Evolutionary conservation across 2,888 invertebrate species (phyloP).

Genomic region (Rhamphomyia laevipes): DNA sequence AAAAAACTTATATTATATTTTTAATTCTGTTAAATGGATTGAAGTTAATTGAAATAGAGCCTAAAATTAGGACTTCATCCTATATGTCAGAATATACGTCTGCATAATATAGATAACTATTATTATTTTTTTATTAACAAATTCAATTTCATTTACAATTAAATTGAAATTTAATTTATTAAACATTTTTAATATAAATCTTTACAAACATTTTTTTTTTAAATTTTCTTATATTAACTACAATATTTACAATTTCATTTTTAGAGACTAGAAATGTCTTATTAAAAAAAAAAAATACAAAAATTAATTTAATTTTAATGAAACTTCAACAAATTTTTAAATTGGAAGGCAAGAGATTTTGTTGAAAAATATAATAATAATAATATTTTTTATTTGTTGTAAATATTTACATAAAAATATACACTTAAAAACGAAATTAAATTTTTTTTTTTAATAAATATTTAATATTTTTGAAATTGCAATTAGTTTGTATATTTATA

Average conservation of each 20-base stretch:
- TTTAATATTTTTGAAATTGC: neutral
- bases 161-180: too few species aligned
- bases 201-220: neutral
- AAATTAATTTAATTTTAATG: neutral
- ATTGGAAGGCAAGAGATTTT: neutral
- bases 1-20: too few species aligned
- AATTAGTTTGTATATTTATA: too few species aligned
- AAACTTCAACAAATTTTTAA: neutral
- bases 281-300: neutral
- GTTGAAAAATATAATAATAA: neutral
- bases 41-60: too few species aligned
- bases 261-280: neutral
- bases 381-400: neutral
- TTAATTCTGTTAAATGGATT: too few species aligned
- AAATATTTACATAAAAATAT: neutral
- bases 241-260: neutral
- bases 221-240: neutral
- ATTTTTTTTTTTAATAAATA: neutral
- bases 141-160: too few species aligned
- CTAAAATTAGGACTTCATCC: too few species aligned
- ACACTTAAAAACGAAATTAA: neutral
- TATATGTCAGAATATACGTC: too few species aligned
- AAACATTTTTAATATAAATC: too few species aligned
- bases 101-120: too few species aligned
- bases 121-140: too few species aligned